Conservation (phyloP, 2,888 invertebrate species). For the Tenthredo notha region DNA sequence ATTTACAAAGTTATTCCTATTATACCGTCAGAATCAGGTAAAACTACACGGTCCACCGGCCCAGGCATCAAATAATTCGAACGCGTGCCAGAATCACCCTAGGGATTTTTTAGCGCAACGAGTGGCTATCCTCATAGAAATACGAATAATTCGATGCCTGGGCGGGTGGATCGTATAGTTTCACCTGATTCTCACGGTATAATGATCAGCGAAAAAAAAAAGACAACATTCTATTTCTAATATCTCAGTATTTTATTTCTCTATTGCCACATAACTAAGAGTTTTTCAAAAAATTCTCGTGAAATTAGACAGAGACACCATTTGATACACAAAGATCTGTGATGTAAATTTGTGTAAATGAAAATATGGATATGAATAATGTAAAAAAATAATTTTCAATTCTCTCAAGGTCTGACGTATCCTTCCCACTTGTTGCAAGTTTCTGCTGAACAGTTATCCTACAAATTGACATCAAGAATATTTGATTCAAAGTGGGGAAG, state of each 20-base stretch:
- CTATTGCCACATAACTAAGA: background rate
- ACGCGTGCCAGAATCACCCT: no score
- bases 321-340: background rate
- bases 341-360: background rate
- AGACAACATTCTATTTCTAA: background rate
- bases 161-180: no score
- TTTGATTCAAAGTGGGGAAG: conserved; percentile 86
- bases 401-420: conserved; percentile 80
- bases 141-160: no score
- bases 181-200: no score
- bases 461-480: conserved; percentile 82
- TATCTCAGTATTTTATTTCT: background rate
- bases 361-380: background rate
- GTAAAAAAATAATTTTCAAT: background rate
- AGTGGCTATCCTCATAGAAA: no score
- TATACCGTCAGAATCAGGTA: background rate
- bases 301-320: background rate
- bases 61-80: no score
- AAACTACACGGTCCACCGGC: no score
- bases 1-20: background rate
- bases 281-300: background rate
- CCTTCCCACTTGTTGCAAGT: conserved; percentile 83
- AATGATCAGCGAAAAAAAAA: background rate
- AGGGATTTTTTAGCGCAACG: no score
- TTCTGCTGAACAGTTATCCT: conserved; percentile 79